Conservation (phyloP, 2,797 vertebrate genomes). For the Thalassophryne amazonica region DNA sequence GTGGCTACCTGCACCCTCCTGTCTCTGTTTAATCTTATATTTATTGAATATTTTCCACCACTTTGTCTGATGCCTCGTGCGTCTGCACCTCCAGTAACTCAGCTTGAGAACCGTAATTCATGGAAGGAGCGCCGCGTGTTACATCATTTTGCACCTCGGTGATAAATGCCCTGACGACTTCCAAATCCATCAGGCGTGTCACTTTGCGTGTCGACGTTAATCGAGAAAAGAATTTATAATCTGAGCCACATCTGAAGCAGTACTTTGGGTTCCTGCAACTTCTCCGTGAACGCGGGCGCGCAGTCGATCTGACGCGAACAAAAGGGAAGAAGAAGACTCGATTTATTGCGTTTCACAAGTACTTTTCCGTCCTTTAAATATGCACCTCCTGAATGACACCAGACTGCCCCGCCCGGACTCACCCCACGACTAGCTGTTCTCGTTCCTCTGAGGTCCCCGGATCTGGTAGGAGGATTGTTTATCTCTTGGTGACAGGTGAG, state of each 20-base stretch:
- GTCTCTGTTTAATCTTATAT: not conserved
- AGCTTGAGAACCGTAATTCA: constrained; percentile 37
- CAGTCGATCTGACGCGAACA: no score
- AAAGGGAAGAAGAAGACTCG: no score
- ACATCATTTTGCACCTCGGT: constrained; percentile 38
- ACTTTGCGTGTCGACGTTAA: constrained; percentile 35
- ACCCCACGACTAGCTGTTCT: constrained; percentile 12
- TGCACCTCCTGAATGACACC: constrained; percentile 6
- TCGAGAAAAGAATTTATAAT: constrained; percentile 19
- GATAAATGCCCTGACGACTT: constrained; percentile 32
- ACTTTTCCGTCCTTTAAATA: constrained; percentile 14
- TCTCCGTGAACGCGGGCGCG: not conserved
- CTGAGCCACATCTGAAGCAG: constrained; percentile 1
- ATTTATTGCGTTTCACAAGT: not conserved
- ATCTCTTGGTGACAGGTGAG: constrained; percentile 73
- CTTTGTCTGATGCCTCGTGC: not conserved
- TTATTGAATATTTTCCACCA: not conserved
- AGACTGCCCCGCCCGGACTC: constrained; percentile 8
- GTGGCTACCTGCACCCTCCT: not conserved
- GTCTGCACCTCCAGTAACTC: not conserved
- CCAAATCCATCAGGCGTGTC: constrained; percentile 36
- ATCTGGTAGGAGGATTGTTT: constrained; percentile 69
- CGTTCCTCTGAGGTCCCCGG: constrained; percentile 42
- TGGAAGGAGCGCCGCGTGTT: constrained; percentile 4
- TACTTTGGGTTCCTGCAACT: not conserved